Evolutionary conservation across 2,888 invertebrate species (phyloP), one percentile per base, ranked within the genome.

Genomic region (Melieria crassipennis): DNA sequence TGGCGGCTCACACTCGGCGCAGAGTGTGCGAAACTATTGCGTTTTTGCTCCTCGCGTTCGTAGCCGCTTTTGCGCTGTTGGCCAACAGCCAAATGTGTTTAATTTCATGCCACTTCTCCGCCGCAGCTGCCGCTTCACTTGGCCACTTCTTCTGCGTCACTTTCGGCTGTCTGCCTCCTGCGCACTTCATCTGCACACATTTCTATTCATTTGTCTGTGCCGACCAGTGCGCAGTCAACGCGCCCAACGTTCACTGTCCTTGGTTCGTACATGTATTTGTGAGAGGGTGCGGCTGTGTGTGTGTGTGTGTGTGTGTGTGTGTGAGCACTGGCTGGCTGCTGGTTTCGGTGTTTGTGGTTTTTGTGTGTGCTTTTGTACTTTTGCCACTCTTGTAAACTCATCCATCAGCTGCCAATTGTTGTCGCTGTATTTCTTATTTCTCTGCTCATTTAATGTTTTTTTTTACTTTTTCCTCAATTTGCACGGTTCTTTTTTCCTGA

Each of bases 401-500:
- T 80, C 74, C 78, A 79, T 79, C 79, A 80, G 77, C 73, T 77
- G 76, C 73, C 66, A 65, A 66, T 60, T 58, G 63, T 47, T 48
- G 30, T 52, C 45, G 30, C 56, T 64, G 55, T 42, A 16, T 65
- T 63, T 74, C 70, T 60, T 42, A 16, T 65, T 63, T 74, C 70
- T 70, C 45, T 73, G 55, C 55, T 45, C 48, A 42, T 60, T 55
- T 62, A 52, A n/a, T 30, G 56, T 52, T 56, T 48, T 55, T 9
- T 57, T 64, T 69, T 60, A 16, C 5, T 55, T 58, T 63, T 63
- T 56, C n/a, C 46, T 47, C 13, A 43, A 11, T n/a, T 61, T 65
- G 30, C 67, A 47, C 7, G 55, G 43, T 66, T 62, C 10, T 56
- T 48, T 50, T 46, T 47, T 62, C 47, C 62, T 55, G 72, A 73